Evolutionary conservation across 2,113 vertebrate species (phyloP).

Genomic region (Vimba vimba): DNA sequence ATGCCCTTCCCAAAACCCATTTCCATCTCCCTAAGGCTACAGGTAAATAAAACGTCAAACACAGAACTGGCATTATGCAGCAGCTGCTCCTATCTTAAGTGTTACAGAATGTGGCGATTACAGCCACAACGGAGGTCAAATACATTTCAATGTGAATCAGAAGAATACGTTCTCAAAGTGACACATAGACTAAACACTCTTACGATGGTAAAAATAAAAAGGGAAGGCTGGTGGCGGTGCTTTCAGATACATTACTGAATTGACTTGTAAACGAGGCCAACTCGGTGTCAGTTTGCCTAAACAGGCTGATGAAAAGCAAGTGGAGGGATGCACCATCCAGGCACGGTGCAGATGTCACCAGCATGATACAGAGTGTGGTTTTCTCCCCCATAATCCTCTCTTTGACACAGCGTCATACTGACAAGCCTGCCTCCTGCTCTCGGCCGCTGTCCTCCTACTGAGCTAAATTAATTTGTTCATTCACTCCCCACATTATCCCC

Average conservation of each 20-base stretch:
- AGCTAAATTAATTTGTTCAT: slow-evolving; percentile 46
- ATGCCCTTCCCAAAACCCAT: not conserved
- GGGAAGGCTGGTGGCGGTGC: no score
- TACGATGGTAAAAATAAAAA: not conserved
- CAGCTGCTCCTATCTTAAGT: not conserved
- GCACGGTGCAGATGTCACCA: slow-evolving; percentile 35
- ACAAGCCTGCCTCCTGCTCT: slow-evolving; percentile 35
- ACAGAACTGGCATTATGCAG: not conserved
- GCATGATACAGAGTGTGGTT: slow-evolving; percentile 7
- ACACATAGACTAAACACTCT: not conserved
- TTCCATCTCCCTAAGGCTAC: slow-evolving; percentile 26
- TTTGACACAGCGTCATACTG: slow-evolving; percentile 37
- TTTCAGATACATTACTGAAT: not conserved
- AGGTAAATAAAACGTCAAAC: slow-evolving; percentile 36
- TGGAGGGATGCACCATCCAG: slow-evolving; percentile 22
- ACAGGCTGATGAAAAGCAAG: slow-evolving; percentile 22
- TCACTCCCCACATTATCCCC: slow-evolving; percentile 41
- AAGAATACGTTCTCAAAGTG: not conserved
- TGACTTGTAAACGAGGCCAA: slow-evolving; percentile 5
- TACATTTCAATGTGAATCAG: not conserved
- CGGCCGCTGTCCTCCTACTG: slow-evolving; percentile 37
- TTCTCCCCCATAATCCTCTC: slow-evolving; percentile 33
- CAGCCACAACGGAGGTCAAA: slow-evolving; percentile 18
- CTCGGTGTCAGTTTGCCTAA: slow-evolving; percentile 23
- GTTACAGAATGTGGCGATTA: not conserved